Conservation (phyloP, 2,113 vertebrate species). For the Notiomystis cincta region DNA sequence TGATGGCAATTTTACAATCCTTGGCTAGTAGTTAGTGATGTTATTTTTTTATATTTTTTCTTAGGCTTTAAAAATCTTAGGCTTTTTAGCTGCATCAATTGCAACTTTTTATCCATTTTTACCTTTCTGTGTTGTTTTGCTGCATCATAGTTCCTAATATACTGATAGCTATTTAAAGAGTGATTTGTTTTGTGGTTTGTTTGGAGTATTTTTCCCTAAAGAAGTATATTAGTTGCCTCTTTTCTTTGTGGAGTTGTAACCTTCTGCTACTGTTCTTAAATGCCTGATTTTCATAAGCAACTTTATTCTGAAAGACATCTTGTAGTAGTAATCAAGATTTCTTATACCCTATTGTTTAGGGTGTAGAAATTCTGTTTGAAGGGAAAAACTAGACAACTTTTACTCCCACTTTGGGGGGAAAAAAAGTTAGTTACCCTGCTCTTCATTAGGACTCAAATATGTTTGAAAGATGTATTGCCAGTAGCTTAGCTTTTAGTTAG, state of each 20-base stretch:
- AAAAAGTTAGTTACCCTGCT: not conserved
- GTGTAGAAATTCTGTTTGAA: not conserved
- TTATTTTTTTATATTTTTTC: not conserved
- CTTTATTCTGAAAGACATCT: not conserved
- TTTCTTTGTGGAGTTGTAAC: not conserved
- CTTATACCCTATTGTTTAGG: not conserved
- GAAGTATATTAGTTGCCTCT: not conserved
- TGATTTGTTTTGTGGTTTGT: accelerated
- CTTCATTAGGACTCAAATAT: not conserved
- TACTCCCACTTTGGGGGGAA: not conserved
- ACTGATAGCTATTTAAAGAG: not conserved
- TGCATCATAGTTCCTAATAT: not conserved
- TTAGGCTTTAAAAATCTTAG: not conserved
- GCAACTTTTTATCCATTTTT: not conserved
- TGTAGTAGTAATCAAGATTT: not conserved
- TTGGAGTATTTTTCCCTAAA: not conserved
- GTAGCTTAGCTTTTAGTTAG: not conserved
- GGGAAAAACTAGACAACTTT: not conserved
- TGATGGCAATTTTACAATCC: not conserved
- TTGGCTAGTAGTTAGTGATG: not conserved
- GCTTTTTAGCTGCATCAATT: not conserved
- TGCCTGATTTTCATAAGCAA: not conserved
- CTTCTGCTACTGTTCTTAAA: not conserved
- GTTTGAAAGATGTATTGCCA: not conserved
- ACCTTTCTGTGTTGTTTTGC: not conserved